Evolutionary conservation across 2,888 invertebrate species (phyloP).

Genomic region (Synergus gifuensis): DNA sequence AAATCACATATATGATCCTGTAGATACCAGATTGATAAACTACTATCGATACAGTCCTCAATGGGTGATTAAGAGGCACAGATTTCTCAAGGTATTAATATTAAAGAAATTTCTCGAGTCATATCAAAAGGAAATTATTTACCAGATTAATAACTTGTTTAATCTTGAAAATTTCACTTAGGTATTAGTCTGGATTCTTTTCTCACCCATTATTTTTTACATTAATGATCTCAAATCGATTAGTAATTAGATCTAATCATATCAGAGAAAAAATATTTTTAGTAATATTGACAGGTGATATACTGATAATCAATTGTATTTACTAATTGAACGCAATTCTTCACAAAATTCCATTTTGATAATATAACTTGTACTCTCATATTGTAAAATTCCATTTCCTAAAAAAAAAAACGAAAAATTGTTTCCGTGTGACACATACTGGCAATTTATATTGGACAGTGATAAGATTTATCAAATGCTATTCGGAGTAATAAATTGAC

Average conservation of each 20-base stretch:
- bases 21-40: slow-evolving; percentile 29
- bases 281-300: too few species aligned
- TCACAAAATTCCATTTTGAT: not conserved
- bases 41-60: slow-evolving; percentile 19
- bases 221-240: not conserved
- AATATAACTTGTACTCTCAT: not conserved
- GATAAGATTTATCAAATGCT: slow-evolving; percentile 36
- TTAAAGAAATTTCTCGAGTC: not conserved
- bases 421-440: not conserved
- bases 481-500: slow-evolving; percentile 22
- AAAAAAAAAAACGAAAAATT: not conserved
- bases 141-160: not conserved
- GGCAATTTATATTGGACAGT: slow-evolving; percentile 26
- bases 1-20: slow-evolving; percentile 3
- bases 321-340: not conserved
- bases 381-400: not conserved
- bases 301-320: too few species aligned
- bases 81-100: not conserved
- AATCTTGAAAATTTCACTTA: not conserved
- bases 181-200: not conserved
- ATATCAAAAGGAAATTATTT: not conserved
- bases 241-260: not conserved
- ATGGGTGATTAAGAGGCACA: not conserved
- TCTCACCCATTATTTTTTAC: not conserved
- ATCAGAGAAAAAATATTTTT: not conserved